Evolutionary conservation across 2,888 invertebrate genomes (phyloP).

Genomic region (Acanthosoma haemorrhoidale): DNA sequence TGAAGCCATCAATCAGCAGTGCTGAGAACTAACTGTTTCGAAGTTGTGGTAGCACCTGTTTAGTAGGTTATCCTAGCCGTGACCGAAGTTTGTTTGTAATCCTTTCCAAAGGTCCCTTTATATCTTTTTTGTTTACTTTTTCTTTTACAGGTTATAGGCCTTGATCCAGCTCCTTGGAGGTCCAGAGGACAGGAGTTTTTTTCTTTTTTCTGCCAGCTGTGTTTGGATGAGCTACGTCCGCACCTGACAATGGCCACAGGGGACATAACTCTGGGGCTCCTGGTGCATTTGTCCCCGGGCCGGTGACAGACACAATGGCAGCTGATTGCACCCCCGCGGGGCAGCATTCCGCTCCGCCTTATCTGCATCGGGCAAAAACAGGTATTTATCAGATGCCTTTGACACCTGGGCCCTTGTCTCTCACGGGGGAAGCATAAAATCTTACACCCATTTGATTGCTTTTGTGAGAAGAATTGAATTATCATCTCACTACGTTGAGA

Average conservation of each 20-base stretch:
- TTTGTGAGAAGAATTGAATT: not conserved
- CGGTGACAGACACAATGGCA: constrained; percentile 1
- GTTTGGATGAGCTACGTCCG: constrained; percentile 9
- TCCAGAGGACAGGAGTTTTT: not conserved
- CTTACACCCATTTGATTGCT: not conserved
- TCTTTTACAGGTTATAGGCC: not conserved
- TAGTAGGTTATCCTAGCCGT: not conserved
- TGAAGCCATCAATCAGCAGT: too few species aligned
- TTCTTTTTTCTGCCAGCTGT: too few species aligned
- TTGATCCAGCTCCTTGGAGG: not conserved
- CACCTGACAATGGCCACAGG: not conserved
- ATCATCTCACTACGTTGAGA: not conserved
- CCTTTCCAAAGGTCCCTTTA: not conserved
- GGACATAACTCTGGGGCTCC: not conserved
- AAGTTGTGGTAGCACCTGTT: not conserved
- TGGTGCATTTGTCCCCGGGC: too few species aligned
- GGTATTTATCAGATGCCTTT: not conserved
- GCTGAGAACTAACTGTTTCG: too few species aligned
- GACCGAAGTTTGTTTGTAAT: not conserved
- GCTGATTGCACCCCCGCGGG: constrained; percentile 12
- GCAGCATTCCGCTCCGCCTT: not conserved
- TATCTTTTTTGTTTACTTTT: not conserved
- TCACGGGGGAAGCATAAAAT: not conserved
- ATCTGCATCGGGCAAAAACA: not conserved
- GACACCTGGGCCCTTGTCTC: not conserved